Evolutionary conservation across 2,888 invertebrate genomes (phyloP), one percentile per base, ranked within the genome.

Genomic region (Falcaria lacertinaria): DNA sequence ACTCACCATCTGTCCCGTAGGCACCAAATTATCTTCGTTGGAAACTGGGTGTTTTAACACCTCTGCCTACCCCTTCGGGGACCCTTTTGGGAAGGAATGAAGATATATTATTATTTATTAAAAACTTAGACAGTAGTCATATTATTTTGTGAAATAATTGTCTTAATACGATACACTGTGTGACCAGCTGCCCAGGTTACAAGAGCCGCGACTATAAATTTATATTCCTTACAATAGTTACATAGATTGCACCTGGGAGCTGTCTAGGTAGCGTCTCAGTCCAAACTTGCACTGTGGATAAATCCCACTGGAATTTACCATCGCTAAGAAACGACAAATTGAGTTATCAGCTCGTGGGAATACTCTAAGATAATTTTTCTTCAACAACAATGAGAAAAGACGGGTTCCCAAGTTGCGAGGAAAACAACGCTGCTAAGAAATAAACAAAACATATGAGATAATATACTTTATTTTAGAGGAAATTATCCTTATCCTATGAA

Each of bases 171-270:
- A 41, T 46, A 47, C 51, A 43, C 70, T 62, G 74, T 80, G 79
- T 73, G 14, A 40, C 78, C 39, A 33, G 6, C 1, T 42, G 13
- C 42, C 48, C 22, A 14, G 44, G 59, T 57, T 60, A 71, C 73
- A 65, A 71, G 62, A 64, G 62, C 51, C 54, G 52, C 37, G 69
- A 70, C 84, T 68, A 80, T 82, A 83, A 80, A 82, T 84, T 80
- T 74, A 71, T 74, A 73, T 74, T 76, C 82, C 80, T 78, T 80
- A 80, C 82, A 82, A 84, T 82, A 80, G 82, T 80, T 76, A 77
- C 75, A 71, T 65, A 71, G 73, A 78, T 80, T 80, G 82, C 84
- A 84, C 84, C 83, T 81, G 84, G 80, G 82, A 80, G 68, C 77
- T 73, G 80, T 81, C 81, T 74, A 64, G 66, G 69, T 60, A 55